Percentiles rank a stretch among this genome's conserved stretches.
Evolutionary conservation across 1,140 invertebrate species (phyloP).

Genomic region (Sinonovacula constricta): DNA sequence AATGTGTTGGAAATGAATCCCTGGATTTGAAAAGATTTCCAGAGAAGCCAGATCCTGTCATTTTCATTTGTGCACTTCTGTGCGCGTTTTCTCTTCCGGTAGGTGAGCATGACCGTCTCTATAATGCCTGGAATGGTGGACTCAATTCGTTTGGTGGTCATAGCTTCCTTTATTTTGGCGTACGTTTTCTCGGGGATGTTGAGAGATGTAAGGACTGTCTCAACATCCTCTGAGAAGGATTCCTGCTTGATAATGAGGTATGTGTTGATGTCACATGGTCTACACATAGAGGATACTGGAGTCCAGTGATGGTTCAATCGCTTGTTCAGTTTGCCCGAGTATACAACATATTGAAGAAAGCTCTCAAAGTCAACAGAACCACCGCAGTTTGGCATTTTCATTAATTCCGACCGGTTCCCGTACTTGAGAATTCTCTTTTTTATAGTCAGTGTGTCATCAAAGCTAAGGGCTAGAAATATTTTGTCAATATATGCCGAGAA

Average conservation of each 20-base stretch:
- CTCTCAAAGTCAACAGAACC: conserved; percentile 3
- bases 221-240: conserved; percentile 37
- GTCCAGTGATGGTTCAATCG: conserved; percentile 15
- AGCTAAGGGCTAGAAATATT: conserved; percentile 2
- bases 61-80: conserved; percentile 13
- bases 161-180: background rate
- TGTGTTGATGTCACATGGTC: conserved; percentile 33
- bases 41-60: background rate
- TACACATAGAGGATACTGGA: conserved; percentile 20
- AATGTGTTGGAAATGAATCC: too few relatives aligned
- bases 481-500: conserved; percentile 45
- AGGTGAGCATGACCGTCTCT: background rate
- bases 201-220: conserved; percentile 11
- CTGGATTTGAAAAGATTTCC: conserved; percentile 44
- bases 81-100: background rate
- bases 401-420: background rate
- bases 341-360: conserved; percentile 12
- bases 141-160: conserved; percentile 16
- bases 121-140: conserved; percentile 8
- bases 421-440: too few relatives aligned
- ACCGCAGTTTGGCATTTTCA: background rate
- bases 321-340: background rate
- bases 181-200: conserved; percentile 2
- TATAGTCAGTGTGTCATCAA: too few relatives aligned
- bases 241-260: conserved; percentile 43